phyloP scores from a whole-genome alignment of 2,113 vertebrate genomes.

The Alethe diademata region DNA sequence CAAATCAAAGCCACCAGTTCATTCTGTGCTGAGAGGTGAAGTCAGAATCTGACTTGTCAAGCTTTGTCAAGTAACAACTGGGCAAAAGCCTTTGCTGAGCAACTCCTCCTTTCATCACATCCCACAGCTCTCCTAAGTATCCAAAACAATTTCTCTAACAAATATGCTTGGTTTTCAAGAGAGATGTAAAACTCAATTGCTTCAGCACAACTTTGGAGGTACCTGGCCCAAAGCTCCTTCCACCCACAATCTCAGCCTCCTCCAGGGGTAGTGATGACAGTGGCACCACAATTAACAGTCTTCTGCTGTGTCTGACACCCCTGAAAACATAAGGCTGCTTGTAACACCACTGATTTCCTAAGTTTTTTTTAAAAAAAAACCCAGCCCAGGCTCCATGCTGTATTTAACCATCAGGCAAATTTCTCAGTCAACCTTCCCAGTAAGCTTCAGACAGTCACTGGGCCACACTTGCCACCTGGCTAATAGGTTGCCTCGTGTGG shows the following conservation, averaged over 20 bases:
- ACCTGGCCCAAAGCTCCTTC: background rate
- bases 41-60: background rate
- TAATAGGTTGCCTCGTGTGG: background rate
- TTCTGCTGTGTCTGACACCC: background rate
- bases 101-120: background rate
- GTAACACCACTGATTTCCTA: background rate
- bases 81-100: background rate
- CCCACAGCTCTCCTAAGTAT: background rate
- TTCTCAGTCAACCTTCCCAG: background rate
- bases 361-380: background rate
- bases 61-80: background rate
- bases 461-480: background rate
- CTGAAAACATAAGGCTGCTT: background rate
- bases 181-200: background rate
- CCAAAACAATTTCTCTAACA: background rate
- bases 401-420: background rate
- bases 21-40: background rate
- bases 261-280: background rate
- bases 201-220: background rate
- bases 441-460: background rate
- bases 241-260: background rate
- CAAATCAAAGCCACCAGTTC: background rate
- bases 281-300: background rate
- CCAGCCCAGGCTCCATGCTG: background rate
- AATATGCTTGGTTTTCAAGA: background rate